A percentile compares a stretch with the other conserved stretches of the same genome.
These are phyloP conservation scores for Drosophila navojoa DNA, from an alignment of 1,140 invertebrate genomes.

Conservation along the genomic window DNA sequence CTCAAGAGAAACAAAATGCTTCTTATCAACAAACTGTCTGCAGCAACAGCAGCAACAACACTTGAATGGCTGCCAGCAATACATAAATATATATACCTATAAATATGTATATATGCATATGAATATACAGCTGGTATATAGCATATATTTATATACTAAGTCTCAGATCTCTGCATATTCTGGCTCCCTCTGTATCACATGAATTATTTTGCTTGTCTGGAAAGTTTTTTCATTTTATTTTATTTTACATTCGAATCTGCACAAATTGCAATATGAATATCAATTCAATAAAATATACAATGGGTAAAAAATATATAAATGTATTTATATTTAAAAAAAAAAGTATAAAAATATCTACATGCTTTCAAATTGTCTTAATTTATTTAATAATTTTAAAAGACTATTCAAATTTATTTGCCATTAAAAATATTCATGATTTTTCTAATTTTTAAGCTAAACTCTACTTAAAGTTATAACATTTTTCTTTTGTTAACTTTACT, in stretches of 20 bases:
- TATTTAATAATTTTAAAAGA: too few relatives aligned
- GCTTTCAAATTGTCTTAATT: too few relatives aligned
- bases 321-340: too few relatives aligned
- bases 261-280: not conserved
- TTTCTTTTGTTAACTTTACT: too few relatives aligned
- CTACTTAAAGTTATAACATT: too few relatives aligned
- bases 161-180: not conserved
- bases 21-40: constrained; percentile 47
- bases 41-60: constrained; percentile 22
- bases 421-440: too few relatives aligned
- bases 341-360: too few relatives aligned
- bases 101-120: constrained; percentile 1
- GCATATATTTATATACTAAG: not conserved
- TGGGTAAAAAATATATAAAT: not conserved
- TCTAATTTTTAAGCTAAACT: too few relatives aligned
- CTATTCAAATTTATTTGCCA: too few relatives aligned
- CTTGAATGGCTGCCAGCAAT: constrained; percentile 9
- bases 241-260: not conserved
- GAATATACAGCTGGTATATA: not conserved
- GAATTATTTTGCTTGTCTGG: constrained; percentile 28
- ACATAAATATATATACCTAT: not conserved
- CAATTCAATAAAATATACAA: too few relatives aligned
- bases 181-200: constrained; percentile 11
- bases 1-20: constrained; percentile 52
- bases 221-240: constrained; percentile 14